Evolutionary conservation across 2,113 vertebrate species (phyloP).

Genomic region (Myrmecophaga tridactyla): DNA sequence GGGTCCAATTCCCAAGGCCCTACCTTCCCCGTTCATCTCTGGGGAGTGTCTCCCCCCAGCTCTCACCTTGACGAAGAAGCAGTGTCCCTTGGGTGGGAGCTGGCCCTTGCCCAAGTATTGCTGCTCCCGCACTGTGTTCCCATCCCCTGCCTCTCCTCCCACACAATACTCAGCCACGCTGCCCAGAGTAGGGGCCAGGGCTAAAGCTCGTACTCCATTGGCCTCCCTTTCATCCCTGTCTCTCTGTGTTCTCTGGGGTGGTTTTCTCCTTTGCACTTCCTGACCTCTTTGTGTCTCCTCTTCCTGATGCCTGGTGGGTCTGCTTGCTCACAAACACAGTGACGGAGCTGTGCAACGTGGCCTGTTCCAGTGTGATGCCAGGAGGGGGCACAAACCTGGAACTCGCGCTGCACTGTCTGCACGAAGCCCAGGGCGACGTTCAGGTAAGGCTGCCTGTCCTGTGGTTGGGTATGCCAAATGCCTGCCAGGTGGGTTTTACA

Average conservation of each 20-base stretch:
- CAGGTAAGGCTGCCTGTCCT: slow-evolving; percentile 75
- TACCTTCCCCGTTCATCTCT: background rate
- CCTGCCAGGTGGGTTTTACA: rapidly evolving
- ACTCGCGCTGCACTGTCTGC: slow-evolving; percentile 85
- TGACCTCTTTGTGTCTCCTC: slow-evolving; percentile 4
- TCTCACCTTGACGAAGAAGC: background rate
- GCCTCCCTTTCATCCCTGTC: too few species aligned
- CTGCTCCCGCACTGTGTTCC: background rate
- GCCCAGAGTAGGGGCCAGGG: background rate
- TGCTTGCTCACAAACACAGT: slow-evolving; percentile 68
- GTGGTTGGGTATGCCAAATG: background rate
- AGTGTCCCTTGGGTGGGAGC: background rate
- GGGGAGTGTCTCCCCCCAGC: background rate
- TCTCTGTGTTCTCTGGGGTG: background rate
- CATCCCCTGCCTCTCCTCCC: too few species aligned
- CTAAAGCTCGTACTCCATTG: too few species aligned
- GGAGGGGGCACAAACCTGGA: slow-evolving; percentile 86
- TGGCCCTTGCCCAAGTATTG: rapidly evolving
- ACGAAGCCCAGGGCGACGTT: slow-evolving; percentile 81
- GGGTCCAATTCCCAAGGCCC: background rate
- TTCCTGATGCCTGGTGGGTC: background rate
- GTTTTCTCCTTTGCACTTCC: background rate
- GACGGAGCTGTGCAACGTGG: slow-evolving; percentile 80
- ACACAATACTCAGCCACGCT: rapidly evolving
- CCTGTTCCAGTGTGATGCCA: slow-evolving; percentile 85